A percentile compares a stretch with the other conserved stretches of the same genome.
Conservation (phyloP, 2,888 invertebrate genomes). For the Drosophila eohydei region DNA sequence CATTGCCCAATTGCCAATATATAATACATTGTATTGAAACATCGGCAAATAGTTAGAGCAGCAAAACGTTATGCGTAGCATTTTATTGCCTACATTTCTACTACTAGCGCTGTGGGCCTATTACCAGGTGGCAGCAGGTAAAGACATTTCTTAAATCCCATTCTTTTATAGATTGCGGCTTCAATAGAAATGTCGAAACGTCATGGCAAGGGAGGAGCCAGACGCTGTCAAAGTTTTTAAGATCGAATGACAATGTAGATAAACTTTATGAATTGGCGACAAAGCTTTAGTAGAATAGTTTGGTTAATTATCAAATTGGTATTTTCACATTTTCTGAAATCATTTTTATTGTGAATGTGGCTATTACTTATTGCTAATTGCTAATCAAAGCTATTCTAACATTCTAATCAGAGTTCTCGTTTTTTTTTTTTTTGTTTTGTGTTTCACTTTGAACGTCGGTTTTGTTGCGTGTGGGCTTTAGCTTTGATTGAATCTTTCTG, state of each 20-base stretch:
- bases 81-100: background rate
- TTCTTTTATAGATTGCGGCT: background rate
- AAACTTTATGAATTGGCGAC: rapidly evolving
- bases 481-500: conserved; percentile 25
- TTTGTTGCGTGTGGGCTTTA: conserved; percentile 19
- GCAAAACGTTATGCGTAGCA: background rate
- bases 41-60: background rate
- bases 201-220: background rate
- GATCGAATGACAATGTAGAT: rapidly evolving
- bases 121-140: background rate
- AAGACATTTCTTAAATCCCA: background rate
- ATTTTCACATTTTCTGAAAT: background rate
- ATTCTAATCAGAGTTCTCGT: background rate
- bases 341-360: background rate
- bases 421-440: background rate
- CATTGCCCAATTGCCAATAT: background rate
- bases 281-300: rapidly evolving
- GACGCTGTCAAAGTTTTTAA: background rate
- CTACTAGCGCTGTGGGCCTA: background rate
- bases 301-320: background rate
- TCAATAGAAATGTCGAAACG: rapidly evolving
- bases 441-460: conserved; percentile 46
- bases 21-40: background rate
- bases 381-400: background rate
- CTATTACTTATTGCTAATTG: background rate